Evolutionary conservation across 2,888 invertebrate species (phyloP), one percentile per base, ranked within the genome.

Genomic region (Cryptocephalus primarius): DNA sequence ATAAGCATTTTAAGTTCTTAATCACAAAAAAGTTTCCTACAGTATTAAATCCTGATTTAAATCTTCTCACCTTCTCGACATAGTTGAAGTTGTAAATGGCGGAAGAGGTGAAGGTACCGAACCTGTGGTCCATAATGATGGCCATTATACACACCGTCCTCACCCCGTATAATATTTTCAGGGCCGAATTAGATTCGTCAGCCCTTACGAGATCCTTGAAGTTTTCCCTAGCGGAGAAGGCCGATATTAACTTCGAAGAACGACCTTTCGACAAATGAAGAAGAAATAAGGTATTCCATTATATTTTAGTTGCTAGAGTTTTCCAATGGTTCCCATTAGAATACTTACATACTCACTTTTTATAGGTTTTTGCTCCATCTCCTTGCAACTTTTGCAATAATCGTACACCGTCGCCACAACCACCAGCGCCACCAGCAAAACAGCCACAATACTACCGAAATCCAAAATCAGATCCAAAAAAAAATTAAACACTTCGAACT

Each of bases 111-210:
- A 66, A 67, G 3, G 76, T 73, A 1, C 76, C 78, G 34, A 76
- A 69, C 44, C 77, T 71, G 61, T 80, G 80, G 39, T 74, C 76
- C 55, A 75, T 57, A 8, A 77, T 76, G 32, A 80, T 73, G 31
- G 77, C 67, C 48, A 75, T 71, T 48, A 79, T 79, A 1, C 76
- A 72, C 31, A 79, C 55, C 40, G 74, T 75, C 42, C 76, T 69
- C 32, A 80, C 71, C 0, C 80, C 80, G 58, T 79, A 78, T n/a
- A 80, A 60, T 3, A 77, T 69, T 45, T 72, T 72, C n/a, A 76
- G 42, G 64, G 67, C 46, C 64, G 69, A 52, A 67, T 71, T 53
- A 11, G 64, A 45, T 62, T 66, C 63, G 69, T 78, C 61, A 55
- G 62, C 55, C 60, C 69, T 31, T 67, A 48, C 52, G 68, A 77